Evolutionary conservation across 2,113 vertebrate genomes (phyloP).

Genomic region (Cryptomyrus ogoouensis): DNA sequence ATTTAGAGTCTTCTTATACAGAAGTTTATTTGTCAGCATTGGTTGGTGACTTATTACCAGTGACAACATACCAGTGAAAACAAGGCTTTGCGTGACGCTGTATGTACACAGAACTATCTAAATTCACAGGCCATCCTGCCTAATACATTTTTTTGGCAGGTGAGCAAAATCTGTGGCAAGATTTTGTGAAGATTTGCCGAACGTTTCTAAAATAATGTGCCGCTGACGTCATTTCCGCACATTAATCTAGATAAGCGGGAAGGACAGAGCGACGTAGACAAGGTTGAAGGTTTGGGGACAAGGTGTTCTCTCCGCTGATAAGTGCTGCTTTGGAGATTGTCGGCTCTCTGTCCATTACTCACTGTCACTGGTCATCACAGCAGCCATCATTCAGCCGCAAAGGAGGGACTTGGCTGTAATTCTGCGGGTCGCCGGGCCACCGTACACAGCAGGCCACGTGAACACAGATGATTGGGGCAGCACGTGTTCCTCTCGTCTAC

Average conservation of each 20-base stretch:
- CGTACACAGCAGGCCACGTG: not conserved
- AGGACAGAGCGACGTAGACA: not conserved
- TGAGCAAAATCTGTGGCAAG: not conserved
- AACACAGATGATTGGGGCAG: not conserved
- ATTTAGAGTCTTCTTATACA: not conserved
- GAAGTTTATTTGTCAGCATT: not conserved
- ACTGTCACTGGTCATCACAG: not conserved
- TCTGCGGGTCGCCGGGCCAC: not conserved
- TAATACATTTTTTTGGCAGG: not conserved
- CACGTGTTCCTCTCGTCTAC: not conserved
- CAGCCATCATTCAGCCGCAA: slow-evolving; percentile 1
- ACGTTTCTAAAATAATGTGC: not conserved
- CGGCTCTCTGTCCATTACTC: slow-evolving; percentile 3
- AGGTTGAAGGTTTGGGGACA: slow-evolving; percentile 4
- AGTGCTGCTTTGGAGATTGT: not conserved
- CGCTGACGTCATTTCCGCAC: not conserved
- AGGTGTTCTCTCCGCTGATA: not conserved
- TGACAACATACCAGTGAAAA: not conserved
- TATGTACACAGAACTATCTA: not conserved
- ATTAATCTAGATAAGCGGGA: not conserved
- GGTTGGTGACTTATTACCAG: not conserved
- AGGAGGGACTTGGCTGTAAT: not conserved
- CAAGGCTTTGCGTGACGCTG: not conserved
- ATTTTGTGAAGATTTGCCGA: not conserved
- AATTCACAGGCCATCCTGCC: not conserved